Evolutionary conservation across 2,888 invertebrate species (phyloP).

Genomic region (Drosophila kambysellisi): DNA sequence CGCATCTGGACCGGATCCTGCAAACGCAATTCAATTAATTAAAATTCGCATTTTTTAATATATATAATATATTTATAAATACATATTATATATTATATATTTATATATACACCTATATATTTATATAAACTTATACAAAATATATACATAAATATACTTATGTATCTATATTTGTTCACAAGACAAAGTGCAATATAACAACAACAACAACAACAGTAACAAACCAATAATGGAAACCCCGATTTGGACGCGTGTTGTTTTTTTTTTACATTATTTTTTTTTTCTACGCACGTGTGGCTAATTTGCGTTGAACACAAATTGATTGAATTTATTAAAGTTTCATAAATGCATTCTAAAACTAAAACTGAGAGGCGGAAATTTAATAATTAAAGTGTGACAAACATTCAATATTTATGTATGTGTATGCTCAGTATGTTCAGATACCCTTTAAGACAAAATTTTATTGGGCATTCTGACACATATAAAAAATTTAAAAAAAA

Average conservation of each 20-base stretch:
- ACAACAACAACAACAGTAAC: constrained; percentile 7
- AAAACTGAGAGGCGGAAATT: neutral
- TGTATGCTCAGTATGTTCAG: neutral
- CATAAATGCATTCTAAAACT: neutral
- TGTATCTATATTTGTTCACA: constrained; percentile 1
- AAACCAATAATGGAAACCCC: constrained; percentile 1
- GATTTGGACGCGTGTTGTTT: constrained; percentile 5
- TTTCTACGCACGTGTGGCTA: constrained; percentile 15
- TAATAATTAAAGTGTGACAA: neutral
- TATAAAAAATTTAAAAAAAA: neutral
- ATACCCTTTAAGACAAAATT: neutral
- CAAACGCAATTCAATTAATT: neutral
- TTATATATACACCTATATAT: neutral
- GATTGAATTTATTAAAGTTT: neutral
- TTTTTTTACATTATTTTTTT: neutral
- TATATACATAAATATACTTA: neutral
- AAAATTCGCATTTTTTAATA: neutral
- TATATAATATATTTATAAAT: neutral
- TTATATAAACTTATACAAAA: neutral
- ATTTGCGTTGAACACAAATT: constrained; percentile 8
- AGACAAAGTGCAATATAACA: constrained; percentile 25
- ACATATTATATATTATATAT: too few species aligned
- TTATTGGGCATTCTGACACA: neutral
- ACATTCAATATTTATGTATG: neutral
- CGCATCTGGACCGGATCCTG: constrained; percentile 79